phyloP scores from a whole-genome alignment of 2,113 vertebrate genomes.

The Scartelaos histophorus region DNA sequence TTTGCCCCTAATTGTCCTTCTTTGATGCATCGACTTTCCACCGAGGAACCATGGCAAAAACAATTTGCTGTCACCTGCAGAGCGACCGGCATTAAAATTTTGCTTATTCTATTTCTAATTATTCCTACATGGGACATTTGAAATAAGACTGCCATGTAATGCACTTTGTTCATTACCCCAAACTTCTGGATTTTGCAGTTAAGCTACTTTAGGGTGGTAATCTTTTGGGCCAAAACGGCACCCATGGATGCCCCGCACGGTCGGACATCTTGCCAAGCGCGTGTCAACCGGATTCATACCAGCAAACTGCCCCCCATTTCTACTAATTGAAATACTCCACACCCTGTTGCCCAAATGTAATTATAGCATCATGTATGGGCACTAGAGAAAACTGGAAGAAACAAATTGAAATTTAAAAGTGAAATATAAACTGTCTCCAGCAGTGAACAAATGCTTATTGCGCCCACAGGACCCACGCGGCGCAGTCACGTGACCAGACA shows the following conservation, averaged over 20 bases:
- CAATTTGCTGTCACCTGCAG: constrained; percentile 73
- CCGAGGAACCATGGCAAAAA: constrained; percentile 67
- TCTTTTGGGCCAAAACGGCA: constrained; percentile 59
- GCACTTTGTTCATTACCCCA: constrained; percentile 66
- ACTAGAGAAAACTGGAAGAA: constrained; percentile 62
- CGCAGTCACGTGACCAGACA: not conserved
- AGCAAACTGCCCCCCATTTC: constrained; percentile 43
- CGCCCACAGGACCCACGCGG: constrained; percentile 44
- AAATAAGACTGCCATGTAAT: constrained; percentile 66
- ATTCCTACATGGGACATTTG: constrained; percentile 72
- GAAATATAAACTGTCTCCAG: constrained; percentile 63
- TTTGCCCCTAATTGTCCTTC: constrained; percentile 58
- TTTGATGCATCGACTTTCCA: constrained; percentile 62
- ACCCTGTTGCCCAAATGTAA: constrained; percentile 69
- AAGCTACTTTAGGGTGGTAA: constrained; percentile 59
- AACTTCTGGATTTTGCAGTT: constrained; percentile 67
- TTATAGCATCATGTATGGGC: constrained; percentile 64
- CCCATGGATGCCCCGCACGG: constrained; percentile 62
- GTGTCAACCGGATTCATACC: constrained; percentile 31
- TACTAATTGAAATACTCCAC: constrained; percentile 65
- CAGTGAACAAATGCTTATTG: constrained; percentile 51
- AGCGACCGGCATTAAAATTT: constrained; percentile 68
- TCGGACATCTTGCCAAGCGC: constrained; percentile 44
- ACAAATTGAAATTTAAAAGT: constrained; percentile 70
- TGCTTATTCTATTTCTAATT: constrained; percentile 73